Evolutionary conservation across 2,888 invertebrate species (phyloP), one percentile per base, ranked within the genome.

Genomic region (Plagiodera versicolora): DNA sequence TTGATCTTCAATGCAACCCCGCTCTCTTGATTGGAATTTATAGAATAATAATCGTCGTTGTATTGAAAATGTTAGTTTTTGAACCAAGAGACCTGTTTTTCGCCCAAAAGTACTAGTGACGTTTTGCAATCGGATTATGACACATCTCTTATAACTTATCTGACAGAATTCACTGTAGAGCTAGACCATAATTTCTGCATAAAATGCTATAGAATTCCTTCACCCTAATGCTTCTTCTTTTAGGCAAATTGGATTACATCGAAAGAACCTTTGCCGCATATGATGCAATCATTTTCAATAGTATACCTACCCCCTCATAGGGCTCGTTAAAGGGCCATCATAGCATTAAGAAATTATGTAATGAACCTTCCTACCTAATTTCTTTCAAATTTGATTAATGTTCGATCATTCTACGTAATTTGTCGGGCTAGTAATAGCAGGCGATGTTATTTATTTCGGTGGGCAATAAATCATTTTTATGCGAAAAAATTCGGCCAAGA

Each of bases 361-460:
- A 66, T 64, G 64, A 66, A 61, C 60, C 57, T 63, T 46, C 61
- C 64, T 61, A 61, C 61, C 67, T 63, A 65, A 65, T 67, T 65
- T 63, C 61, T 63, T 58, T 60, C 62, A 64, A 67, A 67, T 67
- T 66, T 66, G 63, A 67, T 61, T 67, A 65, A 64, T 67, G 67
- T 64, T 66, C 65, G 64, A 67, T 67, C 65, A 60, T 64, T 60
- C 56, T 60, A 56, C 47, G 56, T 67, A 65, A 67, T 65, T 65
- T 65, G 65, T 65, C 60, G 60, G 62, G 51, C 61, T 28, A 60
- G 60, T 67, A 65, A 67, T 67, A 59, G 60, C 63, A 60, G 63
- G 63, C 60, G 63, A 51, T 56, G 53, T 61, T 54, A 64, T 61
- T 64, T 64, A 64, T 58, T 64, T 61, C 56, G 35, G 39, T 55